Conservation (phyloP, 1,140 invertebrate species). For the Rhopalosiphum padi region DNA sequence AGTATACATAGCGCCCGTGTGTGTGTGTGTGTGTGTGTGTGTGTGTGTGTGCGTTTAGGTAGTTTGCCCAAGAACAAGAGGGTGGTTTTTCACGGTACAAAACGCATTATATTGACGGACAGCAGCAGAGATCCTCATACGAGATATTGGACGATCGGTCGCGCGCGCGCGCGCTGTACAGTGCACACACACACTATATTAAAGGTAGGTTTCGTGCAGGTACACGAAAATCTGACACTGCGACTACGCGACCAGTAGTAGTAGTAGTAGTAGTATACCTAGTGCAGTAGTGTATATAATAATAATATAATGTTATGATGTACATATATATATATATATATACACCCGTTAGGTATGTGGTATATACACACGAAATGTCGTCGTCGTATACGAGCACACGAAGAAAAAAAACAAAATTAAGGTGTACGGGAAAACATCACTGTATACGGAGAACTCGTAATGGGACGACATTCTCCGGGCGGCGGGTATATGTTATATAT, state of each 20-base stretch:
- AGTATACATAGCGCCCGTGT: too few species aligned
- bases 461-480: slow-evolving; percentile 34
- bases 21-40: too few species aligned
- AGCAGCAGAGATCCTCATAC: neutral
- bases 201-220: too few species aligned
- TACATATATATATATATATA: too few species aligned
- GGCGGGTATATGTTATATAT: slow-evolving; percentile 19
- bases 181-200: neutral
- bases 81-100: slow-evolving; percentile 11
- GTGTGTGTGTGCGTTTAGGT: too few species aligned
- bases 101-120: slow-evolving; percentile 7
- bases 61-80: slow-evolving; percentile 8
- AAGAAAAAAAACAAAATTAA: neutral
- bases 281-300: neutral
- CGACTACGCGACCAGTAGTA: neutral
- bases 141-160: neutral
- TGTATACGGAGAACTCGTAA: slow-evolving; percentile 28
- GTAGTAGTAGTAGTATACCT: neutral
- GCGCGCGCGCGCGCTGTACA: neutral
- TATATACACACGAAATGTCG: slow-evolving; percentile 2
- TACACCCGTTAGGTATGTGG: neutral
- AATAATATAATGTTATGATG: neutral
- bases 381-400: neutral
- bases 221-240: neutral
- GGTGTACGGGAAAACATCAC: neutral